Percentiles rank a stretch among this genome's conserved stretches.
phyloP scores from a whole-genome alignment of 2,113 vertebrate species.

The Osmerus eperlanus region DNA sequence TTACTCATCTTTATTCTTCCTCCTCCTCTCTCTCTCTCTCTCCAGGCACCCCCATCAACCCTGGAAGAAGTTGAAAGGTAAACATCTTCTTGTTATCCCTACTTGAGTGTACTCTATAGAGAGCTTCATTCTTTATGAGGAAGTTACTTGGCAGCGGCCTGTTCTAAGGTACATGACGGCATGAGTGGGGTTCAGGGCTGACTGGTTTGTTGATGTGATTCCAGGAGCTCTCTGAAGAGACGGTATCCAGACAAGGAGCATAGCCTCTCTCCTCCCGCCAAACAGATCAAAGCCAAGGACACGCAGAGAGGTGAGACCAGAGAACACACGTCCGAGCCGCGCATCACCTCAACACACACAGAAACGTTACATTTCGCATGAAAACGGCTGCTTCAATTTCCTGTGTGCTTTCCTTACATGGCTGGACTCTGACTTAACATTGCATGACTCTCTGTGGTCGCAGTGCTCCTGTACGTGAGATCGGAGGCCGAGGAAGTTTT shows the following conservation, averaged over 20 bases:
- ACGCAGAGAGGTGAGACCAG: slow-evolving; percentile 81
- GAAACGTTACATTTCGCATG: neutral
- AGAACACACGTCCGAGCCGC: too few species aligned
- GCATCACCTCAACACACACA: neutral
- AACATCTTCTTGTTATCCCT: neutral
- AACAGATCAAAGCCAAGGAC: slow-evolving; percentile 81
- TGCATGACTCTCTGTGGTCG: slow-evolving; percentile 13
- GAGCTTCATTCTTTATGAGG: too few species aligned
- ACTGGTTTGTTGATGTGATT: slow-evolving; percentile 4
- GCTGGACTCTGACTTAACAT: too few species aligned
- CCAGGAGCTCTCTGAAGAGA: slow-evolving; percentile 81
- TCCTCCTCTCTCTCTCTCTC: slow-evolving; percentile 18
- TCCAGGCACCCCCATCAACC: slow-evolving; percentile 72
- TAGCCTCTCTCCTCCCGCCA: slow-evolving; percentile 70
- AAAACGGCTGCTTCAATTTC: too few species aligned
- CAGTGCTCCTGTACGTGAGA: slow-evolving; percentile 91
- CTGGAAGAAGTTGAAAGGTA: slow-evolving; percentile 81
- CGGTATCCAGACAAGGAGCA: slow-evolving; percentile 75
- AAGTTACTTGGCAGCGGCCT: neutral
- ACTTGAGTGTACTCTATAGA: neutral
- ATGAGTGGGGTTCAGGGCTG: neutral
- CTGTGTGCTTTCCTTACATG: too few species aligned
- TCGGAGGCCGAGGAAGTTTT: slow-evolving; percentile 89
- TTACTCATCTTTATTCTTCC: slow-evolving; percentile 16
- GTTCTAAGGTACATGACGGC: neutral